phyloP scores from a whole-genome alignment of 2,113 vertebrate genomes.

The Coptodon bakossiorum region DNA sequence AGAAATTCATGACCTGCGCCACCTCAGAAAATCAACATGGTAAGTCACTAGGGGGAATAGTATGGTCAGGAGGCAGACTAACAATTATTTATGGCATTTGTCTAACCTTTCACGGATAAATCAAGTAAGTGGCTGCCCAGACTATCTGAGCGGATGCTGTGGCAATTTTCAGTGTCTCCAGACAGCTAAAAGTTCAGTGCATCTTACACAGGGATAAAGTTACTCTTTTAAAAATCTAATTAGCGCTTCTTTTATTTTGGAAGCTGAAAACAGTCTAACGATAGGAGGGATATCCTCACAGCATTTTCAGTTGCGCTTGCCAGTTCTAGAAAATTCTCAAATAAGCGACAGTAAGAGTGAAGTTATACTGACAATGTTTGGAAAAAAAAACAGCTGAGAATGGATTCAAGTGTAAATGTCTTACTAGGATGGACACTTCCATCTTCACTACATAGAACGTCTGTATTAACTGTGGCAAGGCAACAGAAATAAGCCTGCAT shows the following conservation, averaged over 20 bases:
- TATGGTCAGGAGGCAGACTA: neutral
- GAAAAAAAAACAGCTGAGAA: neutral
- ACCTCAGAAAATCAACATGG: slow-evolving; percentile 13
- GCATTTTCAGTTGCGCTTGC: neutral
- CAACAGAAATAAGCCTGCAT: neutral
- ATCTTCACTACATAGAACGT: neutral
- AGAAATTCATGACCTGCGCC: slow-evolving; percentile 1
- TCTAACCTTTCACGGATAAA: slow-evolving; percentile 49
- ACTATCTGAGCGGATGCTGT: slow-evolving; percentile 7
- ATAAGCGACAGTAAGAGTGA: neutral
- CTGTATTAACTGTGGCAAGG: neutral
- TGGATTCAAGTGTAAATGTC: neutral
- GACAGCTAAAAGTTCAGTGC: neutral
- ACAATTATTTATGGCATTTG: slow-evolving; percentile 59
- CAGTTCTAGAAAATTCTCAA: neutral
- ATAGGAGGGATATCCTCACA: neutral
- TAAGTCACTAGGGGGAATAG: neutral
- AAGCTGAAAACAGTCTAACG: neutral
- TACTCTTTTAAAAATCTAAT: neutral
- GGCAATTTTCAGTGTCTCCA: neutral
- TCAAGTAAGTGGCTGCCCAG: neutral
- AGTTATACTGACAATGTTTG: neutral
- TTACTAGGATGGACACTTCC: neutral
- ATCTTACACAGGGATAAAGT: neutral
- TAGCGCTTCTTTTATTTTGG: neutral